These are phyloP conservation scores for Papilio dardanus DNA, from an alignment of 1,140 invertebrate species.

Conservation along the genomic window DNA sequence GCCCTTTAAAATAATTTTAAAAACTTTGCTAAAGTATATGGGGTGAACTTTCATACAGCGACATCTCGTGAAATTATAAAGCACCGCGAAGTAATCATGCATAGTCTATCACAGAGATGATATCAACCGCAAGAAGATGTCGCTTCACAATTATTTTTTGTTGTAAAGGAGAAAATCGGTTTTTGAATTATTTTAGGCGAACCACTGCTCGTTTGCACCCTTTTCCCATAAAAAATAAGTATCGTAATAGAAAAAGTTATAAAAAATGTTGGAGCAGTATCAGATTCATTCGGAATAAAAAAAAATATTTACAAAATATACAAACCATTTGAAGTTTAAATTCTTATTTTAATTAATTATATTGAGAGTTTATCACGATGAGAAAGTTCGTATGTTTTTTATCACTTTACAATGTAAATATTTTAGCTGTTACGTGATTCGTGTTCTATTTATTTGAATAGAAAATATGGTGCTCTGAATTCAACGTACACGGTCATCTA, in stretches of 20 bases:
- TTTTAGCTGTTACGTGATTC: neutral
- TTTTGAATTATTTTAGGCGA: too few species aligned
- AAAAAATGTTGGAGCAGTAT: too few species aligned
- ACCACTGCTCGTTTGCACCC: too few species aligned
- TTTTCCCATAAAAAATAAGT: too few species aligned
- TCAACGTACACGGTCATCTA: slow-evolving; percentile 36
- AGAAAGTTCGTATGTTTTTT: too few species aligned
- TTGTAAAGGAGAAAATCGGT: too few species aligned
- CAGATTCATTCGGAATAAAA: too few species aligned
- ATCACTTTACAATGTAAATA: neutral
- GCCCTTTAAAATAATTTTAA: slow-evolving; percentile 39
- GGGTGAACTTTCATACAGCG: neutral
- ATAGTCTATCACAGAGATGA: neutral
- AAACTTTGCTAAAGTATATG: too few species aligned
- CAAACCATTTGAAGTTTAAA: too few species aligned
- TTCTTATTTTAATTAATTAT: too few species aligned
- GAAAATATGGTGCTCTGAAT: slow-evolving; percentile 13
- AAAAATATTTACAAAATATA: too few species aligned
- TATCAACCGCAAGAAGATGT: neutral
- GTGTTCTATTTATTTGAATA: neutral
- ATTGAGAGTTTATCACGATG: neutral
- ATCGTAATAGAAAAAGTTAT: too few species aligned
- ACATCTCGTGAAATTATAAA: neutral
- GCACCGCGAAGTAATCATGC: neutral
- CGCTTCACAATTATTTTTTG: neutral